These are phyloP conservation scores for Taeniopygia guttata DNA, from an alignment of 2,797 vertebrate genomes.

Conservation along the genomic window DNA sequence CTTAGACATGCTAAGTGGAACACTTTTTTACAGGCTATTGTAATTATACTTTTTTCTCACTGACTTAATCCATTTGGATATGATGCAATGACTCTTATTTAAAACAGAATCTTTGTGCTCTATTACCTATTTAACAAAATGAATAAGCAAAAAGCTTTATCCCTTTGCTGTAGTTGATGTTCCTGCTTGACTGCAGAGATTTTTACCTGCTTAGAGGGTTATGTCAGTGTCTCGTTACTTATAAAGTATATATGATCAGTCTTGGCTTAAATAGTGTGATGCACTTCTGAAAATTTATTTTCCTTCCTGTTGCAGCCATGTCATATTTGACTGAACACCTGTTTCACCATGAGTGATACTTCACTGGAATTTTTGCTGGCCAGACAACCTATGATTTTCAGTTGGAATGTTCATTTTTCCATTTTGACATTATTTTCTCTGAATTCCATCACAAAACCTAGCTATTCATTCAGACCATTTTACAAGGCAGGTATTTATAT, in stretches of 20 bases:
- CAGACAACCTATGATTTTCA: neutral
- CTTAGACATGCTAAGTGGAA: constrained; percentile 31
- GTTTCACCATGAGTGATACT: neutral
- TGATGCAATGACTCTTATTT: neutral
- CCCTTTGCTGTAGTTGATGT: neutral
- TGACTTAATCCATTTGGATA: constrained; percentile 9
- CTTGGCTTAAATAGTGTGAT: neutral
- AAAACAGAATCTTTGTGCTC: neutral
- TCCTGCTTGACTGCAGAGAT: neutral
- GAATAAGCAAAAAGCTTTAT: neutral
- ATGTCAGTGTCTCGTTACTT: neutral
- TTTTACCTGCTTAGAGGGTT: neutral
- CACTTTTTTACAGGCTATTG: neutral
- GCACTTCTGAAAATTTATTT: neutral
- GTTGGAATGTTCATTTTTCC: neutral
- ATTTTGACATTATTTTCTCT: neutral
- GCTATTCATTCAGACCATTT: neutral
- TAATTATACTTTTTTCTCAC: neutral
- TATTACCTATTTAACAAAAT: neutral
- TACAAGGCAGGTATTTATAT: neutral
- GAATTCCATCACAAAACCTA: neutral
- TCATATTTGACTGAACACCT: neutral
- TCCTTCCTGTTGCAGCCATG: neutral
- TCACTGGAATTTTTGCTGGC: neutral
- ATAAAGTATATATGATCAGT: neutral